These are phyloP conservation scores for Cepaea hortensis DNA, from an alignment of 2,888 invertebrate species.

Conservation along the genomic window DNA sequence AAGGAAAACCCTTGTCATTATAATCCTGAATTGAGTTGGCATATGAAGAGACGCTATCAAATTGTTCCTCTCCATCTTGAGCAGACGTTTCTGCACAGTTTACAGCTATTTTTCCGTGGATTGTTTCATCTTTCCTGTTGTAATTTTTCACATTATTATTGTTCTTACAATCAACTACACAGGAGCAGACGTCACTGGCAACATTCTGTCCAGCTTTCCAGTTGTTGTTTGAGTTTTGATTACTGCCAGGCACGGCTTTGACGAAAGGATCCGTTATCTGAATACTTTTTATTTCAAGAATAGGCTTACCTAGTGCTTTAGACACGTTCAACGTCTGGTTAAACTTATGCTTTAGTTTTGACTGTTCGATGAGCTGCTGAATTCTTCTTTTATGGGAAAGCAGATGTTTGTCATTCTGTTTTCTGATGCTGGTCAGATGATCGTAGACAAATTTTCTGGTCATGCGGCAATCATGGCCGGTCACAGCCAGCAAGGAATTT, in stretches of 20 bases:
- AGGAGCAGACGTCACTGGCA: neutral
- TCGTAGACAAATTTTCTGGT: neutral
- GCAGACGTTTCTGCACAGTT: neutral
- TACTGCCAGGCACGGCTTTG: neutral
- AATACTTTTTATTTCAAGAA: constrained; percentile 11
- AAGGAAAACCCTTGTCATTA: neutral
- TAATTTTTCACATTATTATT: neutral
- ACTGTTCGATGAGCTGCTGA: constrained; percentile 42
- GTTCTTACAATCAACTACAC: neutral
- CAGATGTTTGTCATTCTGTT: constrained; percentile 8
- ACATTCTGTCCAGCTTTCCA: neutral
- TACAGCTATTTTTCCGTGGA: neutral
- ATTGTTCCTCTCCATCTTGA: neutral
- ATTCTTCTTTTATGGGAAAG: constrained; percentile 32
- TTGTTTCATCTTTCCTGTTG: neutral
- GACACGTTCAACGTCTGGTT: neutral
- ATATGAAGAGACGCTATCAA: neutral
- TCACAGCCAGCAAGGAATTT: neutral
- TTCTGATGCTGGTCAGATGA: neutral
- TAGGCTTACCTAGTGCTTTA: neutral
- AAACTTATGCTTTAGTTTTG: constrained; percentile 16
- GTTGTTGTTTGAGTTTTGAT: neutral
- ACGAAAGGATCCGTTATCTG: constrained; percentile 17
- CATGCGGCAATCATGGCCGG: neutral
- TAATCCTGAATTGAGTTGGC: too few species aligned